phyloP scores from a whole-genome alignment of 2,113 vertebrate genomes.

The Castor canadensis region DNA sequence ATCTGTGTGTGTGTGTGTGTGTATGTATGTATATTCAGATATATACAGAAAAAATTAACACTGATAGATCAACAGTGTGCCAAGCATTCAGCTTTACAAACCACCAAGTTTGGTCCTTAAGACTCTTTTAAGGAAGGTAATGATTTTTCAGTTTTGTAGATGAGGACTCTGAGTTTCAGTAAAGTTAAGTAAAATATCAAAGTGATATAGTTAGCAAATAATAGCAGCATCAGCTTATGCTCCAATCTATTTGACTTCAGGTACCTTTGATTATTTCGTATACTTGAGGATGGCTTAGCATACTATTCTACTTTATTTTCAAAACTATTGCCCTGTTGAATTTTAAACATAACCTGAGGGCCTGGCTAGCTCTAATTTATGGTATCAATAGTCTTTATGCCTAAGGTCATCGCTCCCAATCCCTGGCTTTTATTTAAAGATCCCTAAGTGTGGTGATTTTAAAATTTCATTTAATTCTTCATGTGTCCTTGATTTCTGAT shows the following conservation, averaged over 20 bases:
- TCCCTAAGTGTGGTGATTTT: neutral
- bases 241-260: neutral
- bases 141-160: neutral
- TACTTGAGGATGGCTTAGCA: accelerated
- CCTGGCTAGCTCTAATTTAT: neutral
- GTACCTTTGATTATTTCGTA: neutral
- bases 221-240: neutral
- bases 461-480: neutral
- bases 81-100: neutral
- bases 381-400: neutral
- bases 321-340: neutral
- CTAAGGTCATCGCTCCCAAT: neutral
- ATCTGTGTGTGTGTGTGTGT: too few relatives aligned
- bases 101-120: neutral
- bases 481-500: neutral
- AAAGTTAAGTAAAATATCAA: neutral
- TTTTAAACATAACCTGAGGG: neutral
- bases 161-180: neutral
- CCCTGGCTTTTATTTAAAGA: neutral
- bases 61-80: neutral
- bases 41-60: neutral
- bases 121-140: neutral
- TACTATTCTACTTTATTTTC: too few relatives aligned
- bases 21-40: too few relatives aligned
- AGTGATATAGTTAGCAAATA: neutral